Evolutionary conservation across 2,113 vertebrate species (phyloP).

Genomic region (Myotis davidii): DNA sequence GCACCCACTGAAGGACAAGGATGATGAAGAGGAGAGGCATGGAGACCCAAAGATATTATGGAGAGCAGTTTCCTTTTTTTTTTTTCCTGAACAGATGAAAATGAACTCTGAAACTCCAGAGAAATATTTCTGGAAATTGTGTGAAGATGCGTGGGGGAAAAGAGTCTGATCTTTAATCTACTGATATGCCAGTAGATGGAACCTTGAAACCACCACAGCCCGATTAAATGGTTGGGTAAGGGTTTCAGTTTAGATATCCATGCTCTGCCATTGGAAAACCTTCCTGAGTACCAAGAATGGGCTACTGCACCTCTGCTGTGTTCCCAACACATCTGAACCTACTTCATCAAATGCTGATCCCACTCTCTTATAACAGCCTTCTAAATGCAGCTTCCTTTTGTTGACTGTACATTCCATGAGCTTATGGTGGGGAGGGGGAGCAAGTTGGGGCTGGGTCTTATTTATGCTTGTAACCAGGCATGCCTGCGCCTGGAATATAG

Average conservation of each 20-base stretch:
- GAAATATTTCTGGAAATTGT: conserved; percentile 26
- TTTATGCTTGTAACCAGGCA: not conserved
- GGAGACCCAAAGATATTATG: not conserved
- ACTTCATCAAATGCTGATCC: not conserved
- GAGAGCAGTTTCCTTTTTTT: not conserved
- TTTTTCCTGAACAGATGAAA: not conserved
- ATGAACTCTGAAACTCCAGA: conserved; percentile 12
- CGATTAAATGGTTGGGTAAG: not conserved
- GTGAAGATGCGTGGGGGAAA: not conserved
- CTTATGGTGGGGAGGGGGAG: accelerated
- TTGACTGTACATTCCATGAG: not conserved
- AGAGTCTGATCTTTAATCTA: conserved; percentile 52
- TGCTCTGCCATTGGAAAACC: not conserved
- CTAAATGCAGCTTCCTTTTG: not conserved
- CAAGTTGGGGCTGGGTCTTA: not conserved
- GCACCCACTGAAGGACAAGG: not conserved
- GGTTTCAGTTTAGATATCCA: not conserved
- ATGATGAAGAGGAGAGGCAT: not conserved
- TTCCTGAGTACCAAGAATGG: not conserved
- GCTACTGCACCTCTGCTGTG: not conserved
- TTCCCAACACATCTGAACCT: not conserved
- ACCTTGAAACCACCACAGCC: not conserved
- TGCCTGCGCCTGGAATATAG: not conserved
- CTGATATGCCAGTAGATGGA: not conserved
- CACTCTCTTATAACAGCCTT: not conserved